phyloP scores from a whole-genome alignment of 2,113 vertebrate species.

The Oxyruncus cristatus region DNA sequence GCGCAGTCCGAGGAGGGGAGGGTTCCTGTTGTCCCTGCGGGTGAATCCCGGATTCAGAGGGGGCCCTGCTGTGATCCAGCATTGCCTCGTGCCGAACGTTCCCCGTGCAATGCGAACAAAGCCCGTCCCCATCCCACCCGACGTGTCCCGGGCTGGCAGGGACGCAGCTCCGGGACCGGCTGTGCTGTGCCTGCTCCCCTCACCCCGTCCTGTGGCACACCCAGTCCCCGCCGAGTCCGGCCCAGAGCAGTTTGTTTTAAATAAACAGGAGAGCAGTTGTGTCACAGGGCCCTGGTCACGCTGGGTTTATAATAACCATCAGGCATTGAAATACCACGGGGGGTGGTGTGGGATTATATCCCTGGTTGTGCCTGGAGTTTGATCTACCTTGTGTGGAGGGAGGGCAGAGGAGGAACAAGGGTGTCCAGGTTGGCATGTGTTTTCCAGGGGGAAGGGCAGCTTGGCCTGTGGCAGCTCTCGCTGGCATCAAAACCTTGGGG shows the following conservation, averaged over 20 bases:
- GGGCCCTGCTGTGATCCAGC: background rate
- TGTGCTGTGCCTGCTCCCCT: background rate
- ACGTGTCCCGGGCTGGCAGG: background rate
- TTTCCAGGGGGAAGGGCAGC: background rate
- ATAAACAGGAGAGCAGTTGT: slow-evolving; percentile 37
- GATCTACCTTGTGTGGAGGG: background rate
- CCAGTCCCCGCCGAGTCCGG: background rate
- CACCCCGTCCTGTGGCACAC: background rate
- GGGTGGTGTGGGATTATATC: background rate
- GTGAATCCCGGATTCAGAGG: background rate
- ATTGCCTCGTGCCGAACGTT: background rate
- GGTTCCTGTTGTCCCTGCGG: background rate
- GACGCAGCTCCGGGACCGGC: background rate
- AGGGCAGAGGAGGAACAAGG: background rate
- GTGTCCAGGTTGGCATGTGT: too few species aligned
- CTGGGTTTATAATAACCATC: background rate
- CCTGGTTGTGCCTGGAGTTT: background rate
- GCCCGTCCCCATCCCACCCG: background rate
- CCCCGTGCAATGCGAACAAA: background rate
- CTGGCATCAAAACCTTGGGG: fast-evolving
- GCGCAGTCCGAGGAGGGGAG: background rate
- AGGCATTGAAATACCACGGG: too few species aligned
- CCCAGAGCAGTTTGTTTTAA: background rate
- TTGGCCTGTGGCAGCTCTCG: background rate
- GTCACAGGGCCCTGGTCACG: background rate